phyloP scores from a whole-genome alignment of 2,797 vertebrate species.

The Sebastes hopkinsi region DNA sequence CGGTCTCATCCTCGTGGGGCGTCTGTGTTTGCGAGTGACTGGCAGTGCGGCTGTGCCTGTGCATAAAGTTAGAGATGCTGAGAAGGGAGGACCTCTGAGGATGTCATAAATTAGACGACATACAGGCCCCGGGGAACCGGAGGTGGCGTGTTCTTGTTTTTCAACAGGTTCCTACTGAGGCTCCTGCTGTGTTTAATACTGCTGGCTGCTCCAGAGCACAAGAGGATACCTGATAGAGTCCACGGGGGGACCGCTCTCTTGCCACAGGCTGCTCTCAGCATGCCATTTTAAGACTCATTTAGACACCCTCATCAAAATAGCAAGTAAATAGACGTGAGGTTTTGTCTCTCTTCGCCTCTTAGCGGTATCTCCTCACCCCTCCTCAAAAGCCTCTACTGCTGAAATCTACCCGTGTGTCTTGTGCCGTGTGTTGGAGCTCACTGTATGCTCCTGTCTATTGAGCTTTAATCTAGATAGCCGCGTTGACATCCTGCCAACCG shows the following conservation, averaged over 20 bases:
- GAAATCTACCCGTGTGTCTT: slow-evolving; percentile 16
- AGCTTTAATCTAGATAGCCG: slow-evolving; percentile 79
- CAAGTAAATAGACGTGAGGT: slow-evolving; percentile 40
- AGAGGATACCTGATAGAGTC: slow-evolving; percentile 73
- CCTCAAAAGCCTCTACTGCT: slow-evolving; percentile 14
- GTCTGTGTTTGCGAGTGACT: slow-evolving; percentile 75
- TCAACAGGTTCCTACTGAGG: slow-evolving; percentile 66
- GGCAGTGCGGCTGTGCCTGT: slow-evolving; percentile 51
- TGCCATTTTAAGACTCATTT: slow-evolving; percentile 65
- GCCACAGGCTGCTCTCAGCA: slow-evolving; percentile 54
- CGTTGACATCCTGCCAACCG: slow-evolving; percentile 77
- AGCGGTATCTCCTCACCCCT: slow-evolving; percentile 1
- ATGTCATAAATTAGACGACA: slow-evolving; percentile 68
- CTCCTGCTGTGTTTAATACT: slow-evolving; percentile 75
- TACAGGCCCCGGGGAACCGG: slow-evolving; percentile 57
- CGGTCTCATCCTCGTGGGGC: slow-evolving; percentile 56
- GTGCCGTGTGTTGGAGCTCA: slow-evolving; percentile 24
- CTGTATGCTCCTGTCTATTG: slow-evolving; percentile 68
- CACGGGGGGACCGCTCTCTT: slow-evolving; percentile 53
- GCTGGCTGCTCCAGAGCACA: slow-evolving; percentile 53
- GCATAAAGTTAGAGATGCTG: slow-evolving; percentile 61
- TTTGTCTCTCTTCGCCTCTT: slow-evolving; percentile 40
- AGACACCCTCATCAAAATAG: slow-evolving; percentile 57
- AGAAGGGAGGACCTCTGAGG: slow-evolving; percentile 59
- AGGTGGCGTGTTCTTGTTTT: slow-evolving; percentile 78